These are phyloP conservation scores for Phenganax marumi DNA, from an alignment of 92 coral and sea anemone genomes.

Conservation along the genomic window DNA sequence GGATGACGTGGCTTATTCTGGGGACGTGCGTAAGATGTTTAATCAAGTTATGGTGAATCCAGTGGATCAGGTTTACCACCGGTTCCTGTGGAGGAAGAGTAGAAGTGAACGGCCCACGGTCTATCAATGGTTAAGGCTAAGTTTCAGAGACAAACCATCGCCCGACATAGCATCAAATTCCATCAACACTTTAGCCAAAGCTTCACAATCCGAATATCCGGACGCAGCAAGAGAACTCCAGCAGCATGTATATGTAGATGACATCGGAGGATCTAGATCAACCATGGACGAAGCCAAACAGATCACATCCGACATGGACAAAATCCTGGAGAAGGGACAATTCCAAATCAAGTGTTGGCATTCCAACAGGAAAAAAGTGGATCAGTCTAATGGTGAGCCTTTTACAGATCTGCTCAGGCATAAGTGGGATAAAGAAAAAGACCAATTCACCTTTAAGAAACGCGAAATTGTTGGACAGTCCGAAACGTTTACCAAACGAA, in stretches of 20 bases:
- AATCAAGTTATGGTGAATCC: conserved; percentile 63
- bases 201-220: conserved; percentile 47
- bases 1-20: conserved; percentile 42
- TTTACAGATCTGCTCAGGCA: background rate
- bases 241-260: background rate
- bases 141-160: conserved; percentile 70
- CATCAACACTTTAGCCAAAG: conserved; percentile 55
- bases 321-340: conserved; percentile 29
- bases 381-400: background rate
- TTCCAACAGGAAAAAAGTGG: background rate
- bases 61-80: conserved; percentile 63
- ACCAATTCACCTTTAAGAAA: background rate
- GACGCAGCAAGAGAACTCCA: conserved; percentile 59
- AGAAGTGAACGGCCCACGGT: conserved; percentile 47
- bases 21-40: conserved; percentile 62
- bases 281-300: no score
- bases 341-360: conserved; percentile 5
- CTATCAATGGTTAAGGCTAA: conserved; percentile 62
- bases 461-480: no score
- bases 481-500: conserved; percentile 35
- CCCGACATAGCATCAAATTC: conserved; percentile 61
- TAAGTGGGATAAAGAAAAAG: background rate
- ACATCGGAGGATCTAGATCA: no score
- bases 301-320: conserved; percentile 14
- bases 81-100: conserved; percentile 63